Base-by-base conservation (phyloP, 2,888 invertebrate genomes). In the Parnassius mnemosyne region DNA sequence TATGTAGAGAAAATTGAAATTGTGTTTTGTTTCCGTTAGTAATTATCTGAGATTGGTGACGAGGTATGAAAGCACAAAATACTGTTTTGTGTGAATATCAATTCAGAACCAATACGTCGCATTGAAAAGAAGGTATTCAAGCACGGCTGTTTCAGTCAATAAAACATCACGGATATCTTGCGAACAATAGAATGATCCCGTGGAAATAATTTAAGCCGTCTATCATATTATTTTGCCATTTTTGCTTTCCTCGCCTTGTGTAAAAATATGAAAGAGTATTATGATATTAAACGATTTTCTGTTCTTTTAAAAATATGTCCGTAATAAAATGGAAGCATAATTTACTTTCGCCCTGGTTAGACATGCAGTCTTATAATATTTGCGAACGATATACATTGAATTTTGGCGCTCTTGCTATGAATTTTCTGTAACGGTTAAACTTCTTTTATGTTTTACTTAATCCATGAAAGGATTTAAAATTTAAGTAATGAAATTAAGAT, bases 1-100 rank as follows among this genome's bases (percentile, higher is more conserved):
- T n/a, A 86, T 85, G 82, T 79, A 72, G 73, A 77, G 75, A 79
- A 84, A 84, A 85, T 85, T 84, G 80, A 83, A 84, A 84, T 84
- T 81, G 78, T 79, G 78, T 83, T 83, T 79, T 79, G 74, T 79
- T 84, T 81, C 69, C 74, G 74, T 73, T 74, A 76, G 73, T 78
- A 74, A 80, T 79, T 78, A 70, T 61, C 63, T 58, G 69, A 68
- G 69, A 65, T 70, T 67, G 69, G 63, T 68, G 67, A 69, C 56
- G 63, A 73, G 70, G 72, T 73, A 74, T 73, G 68, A 77, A 76
- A 75, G 73, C 71, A 68, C 74, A 76, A 80, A 80, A 78, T 67
- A 74, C 65, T 75, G 71, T 74, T 76, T 77, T 74, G 75, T 71
- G 71, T 68, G 63, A 67, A 78, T 76, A 77, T 78, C 79, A 77